Percentiles rank a stretch among this genome's conserved stretches.
Conservation (phyloP, 1,140 invertebrate species). For the Drosophila cardini region DNA sequence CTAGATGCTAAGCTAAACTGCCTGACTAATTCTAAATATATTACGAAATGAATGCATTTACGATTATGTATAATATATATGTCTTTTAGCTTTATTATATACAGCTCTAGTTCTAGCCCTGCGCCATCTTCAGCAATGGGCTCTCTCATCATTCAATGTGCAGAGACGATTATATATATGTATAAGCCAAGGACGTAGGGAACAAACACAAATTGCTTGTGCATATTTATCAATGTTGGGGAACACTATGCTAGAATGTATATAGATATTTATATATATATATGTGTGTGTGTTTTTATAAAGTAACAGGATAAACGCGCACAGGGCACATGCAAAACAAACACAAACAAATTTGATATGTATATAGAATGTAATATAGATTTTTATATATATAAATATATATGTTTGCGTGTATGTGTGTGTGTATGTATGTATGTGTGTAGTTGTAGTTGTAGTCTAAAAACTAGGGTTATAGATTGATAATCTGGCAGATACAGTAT, state of each 20-base stretch:
- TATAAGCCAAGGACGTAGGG: constrained; percentile 32
- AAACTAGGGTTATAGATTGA: constrained; percentile 70
- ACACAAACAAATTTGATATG: constrained; percentile 77
- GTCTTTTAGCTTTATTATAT: constrained; percentile 19
- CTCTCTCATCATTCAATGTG: constrained; percentile 23
- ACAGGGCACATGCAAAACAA: constrained; percentile 80
- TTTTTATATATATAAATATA: constrained; percentile 33
- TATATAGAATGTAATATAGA: constrained; percentile 50
- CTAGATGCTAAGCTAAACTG: constrained; percentile 64
- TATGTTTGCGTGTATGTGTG: constrained; percentile 17
- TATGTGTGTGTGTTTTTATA: neutral
- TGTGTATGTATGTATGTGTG: constrained; percentile 21
- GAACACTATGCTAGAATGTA: neutral
- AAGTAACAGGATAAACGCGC: constrained; percentile 45
- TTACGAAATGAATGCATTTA: constrained; percentile 25
- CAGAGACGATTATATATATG: neutral
- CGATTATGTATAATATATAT: constrained; percentile 7
- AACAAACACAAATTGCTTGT: constrained; percentile 47
- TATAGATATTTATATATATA: constrained; percentile 4
- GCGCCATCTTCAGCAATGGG: too few species aligned
- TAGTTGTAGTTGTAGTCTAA: constrained; percentile 51
- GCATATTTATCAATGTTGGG: constrained; percentile 31
- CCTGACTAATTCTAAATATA: constrained; percentile 39
- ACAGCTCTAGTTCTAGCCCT: constrained; percentile 18
- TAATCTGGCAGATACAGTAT: constrained; percentile 64